Conservation (phyloP, 1,140 invertebrate genomes). For the Sycophila sp. region DNA sequence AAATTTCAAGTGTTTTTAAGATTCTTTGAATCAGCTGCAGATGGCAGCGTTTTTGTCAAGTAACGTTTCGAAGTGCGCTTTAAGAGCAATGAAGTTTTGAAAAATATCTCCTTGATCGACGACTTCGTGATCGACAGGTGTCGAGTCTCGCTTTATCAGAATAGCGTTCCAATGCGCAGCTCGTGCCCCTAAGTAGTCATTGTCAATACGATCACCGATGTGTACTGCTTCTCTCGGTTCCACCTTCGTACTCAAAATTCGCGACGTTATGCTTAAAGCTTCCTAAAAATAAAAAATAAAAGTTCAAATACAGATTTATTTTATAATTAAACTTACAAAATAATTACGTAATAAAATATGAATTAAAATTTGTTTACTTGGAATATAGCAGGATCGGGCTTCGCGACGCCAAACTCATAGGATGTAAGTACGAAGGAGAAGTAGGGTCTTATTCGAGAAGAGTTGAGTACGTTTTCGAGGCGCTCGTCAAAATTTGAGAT, state of each 20-base stretch:
- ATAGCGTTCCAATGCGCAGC: slow-evolving; percentile 80
- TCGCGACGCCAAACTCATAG: slow-evolving; percentile 76
- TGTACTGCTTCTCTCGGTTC: slow-evolving; percentile 77
- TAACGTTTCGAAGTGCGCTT: slow-evolving; percentile 39
- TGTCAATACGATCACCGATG: slow-evolving; percentile 79
- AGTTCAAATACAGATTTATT: background rate
- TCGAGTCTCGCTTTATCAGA: slow-evolving; percentile 63
- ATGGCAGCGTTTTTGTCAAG: background rate
- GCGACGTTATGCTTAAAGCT: slow-evolving; percentile 69
- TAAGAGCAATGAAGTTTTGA: slow-evolving; percentile 49
- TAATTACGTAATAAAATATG: background rate
- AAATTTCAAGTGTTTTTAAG: too few relatives aligned
- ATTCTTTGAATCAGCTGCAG: too few relatives aligned
- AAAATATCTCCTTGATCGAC: slow-evolving; percentile 40
- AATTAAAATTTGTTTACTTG: slow-evolving; percentile 44
- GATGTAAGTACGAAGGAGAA: slow-evolving; percentile 87
- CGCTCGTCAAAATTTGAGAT: slow-evolving; percentile 91
- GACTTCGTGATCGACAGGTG: slow-evolving; percentile 11
- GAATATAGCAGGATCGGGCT: slow-evolving; percentile 82
- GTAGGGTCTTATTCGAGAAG: slow-evolving; percentile 72
- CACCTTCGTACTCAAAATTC: slow-evolving; percentile 49
- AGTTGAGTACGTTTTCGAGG: slow-evolving; percentile 73
- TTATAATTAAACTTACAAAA: background rate
- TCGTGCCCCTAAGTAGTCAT: slow-evolving; percentile 83
- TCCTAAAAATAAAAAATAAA: slow-evolving; percentile 42